These are phyloP conservation scores for Malurus melanocephalus DNA, from an alignment of 2,113 vertebrate genomes.

Conservation along the genomic window DNA sequence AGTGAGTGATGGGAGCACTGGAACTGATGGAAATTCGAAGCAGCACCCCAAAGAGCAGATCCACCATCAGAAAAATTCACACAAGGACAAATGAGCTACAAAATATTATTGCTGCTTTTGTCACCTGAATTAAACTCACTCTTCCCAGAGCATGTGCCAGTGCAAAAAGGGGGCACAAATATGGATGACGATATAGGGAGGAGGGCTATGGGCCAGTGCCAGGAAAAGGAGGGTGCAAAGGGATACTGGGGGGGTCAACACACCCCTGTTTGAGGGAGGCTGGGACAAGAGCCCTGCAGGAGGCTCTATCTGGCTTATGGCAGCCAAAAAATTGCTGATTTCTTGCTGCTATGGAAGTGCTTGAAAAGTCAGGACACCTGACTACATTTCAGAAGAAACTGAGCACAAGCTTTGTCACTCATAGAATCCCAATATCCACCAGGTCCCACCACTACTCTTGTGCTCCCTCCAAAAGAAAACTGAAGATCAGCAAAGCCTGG, in stretches of 20 bases:
- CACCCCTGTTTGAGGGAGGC: not conserved
- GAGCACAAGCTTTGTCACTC: not conserved
- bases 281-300: not conserved
- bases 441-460: not conserved
- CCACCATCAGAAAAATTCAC: not conserved
- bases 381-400: fast-evolving
- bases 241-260: fast-evolving
- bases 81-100: fast-evolving
- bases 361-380: not conserved
- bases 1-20: not conserved
- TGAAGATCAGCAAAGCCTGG: not conserved
- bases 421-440: fast-evolving
- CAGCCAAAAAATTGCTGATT: not conserved
- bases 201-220: not conserved
- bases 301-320: not conserved
- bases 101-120: not conserved
- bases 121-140: not conserved
- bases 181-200: fast-evolving
- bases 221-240: not conserved
- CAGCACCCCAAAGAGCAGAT: not conserved
- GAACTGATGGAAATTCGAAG: not conserved
- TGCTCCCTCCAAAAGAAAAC: not conserved
- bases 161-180: not conserved
- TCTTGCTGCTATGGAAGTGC: not conserved
- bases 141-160: not conserved